These are phyloP conservation scores for Epizoanthus ramosus DNA, from an alignment of 92 coral and sea anemone species.

Conservation along the genomic window DNA sequence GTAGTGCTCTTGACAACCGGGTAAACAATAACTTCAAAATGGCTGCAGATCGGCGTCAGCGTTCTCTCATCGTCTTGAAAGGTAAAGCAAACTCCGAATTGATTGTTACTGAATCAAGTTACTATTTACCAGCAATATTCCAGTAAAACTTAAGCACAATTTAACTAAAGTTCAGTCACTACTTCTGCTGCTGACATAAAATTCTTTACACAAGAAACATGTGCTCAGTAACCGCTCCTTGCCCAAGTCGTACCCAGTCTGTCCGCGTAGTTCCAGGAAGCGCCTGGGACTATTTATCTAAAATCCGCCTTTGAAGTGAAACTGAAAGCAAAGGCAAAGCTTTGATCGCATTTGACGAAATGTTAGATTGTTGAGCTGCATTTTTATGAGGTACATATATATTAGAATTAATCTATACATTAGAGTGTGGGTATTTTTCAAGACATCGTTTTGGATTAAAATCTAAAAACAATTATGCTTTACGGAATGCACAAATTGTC, in stretches of 20 bases:
- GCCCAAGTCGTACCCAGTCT: constrained; percentile 6
- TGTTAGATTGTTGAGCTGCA: too few relatives aligned
- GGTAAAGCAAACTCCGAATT: neutral
- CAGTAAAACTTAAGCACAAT: neutral
- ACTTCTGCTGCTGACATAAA: neutral
- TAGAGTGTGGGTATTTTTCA: too few relatives aligned
- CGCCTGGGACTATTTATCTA: too few relatives aligned
- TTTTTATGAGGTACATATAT: too few relatives aligned
- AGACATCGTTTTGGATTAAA: too few relatives aligned
- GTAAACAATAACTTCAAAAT: constrained; percentile 8
- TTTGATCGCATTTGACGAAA: too few relatives aligned
- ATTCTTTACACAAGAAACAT: neutral
- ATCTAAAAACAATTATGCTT: too few relatives aligned
- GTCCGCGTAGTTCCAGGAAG: neutral
- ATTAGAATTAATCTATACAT: too few relatives aligned
- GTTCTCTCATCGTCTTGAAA: neutral
- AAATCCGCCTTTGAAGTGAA: too few relatives aligned
- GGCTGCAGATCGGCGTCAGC: neutral
- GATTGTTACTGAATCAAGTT: neutral
- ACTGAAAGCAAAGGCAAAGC: too few relatives aligned
- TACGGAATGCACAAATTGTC: too few relatives aligned
- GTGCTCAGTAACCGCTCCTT: constrained; percentile 34
- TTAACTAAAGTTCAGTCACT: neutral
- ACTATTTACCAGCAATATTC: neutral
- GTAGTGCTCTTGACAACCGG: constrained; percentile 25